Conservation (phyloP, 2,888 invertebrate species). For the Calliphora vomitoria region DNA sequence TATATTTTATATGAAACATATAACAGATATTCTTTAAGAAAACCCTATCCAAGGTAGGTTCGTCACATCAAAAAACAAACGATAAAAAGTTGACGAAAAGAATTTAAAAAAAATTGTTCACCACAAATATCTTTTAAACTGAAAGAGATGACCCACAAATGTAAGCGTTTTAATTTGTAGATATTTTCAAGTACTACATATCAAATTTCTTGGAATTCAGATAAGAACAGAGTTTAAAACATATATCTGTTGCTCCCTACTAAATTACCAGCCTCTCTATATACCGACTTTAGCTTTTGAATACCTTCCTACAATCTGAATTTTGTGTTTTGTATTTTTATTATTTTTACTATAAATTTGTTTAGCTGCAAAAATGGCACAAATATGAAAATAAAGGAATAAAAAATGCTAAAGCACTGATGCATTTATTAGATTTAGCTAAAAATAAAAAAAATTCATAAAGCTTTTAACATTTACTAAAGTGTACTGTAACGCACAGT, state of each 20-base stretch:
- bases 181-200: too few relatives aligned
- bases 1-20: too few relatives aligned
- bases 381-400: slow-evolving; percentile 38
- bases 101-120: too few relatives aligned
- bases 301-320: not conserved
- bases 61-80: too few relatives aligned
- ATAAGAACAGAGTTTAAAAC: too few relatives aligned
- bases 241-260: not conserved
- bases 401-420: slow-evolving; percentile 54
- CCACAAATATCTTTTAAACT: too few relatives aligned
- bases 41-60: too few relatives aligned
- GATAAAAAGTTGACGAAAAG: too few relatives aligned
- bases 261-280: not conserved
- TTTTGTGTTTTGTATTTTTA: not conserved
- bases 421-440: slow-evolving; percentile 66
- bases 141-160: too few relatives aligned
- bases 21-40: too few relatives aligned
- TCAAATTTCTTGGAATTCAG: too few relatives aligned
- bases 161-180: too few relatives aligned
- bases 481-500: slow-evolving; percentile 1
- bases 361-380: slow-evolving; percentile 40
- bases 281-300: not conserved
- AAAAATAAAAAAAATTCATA: slow-evolving; percentile 55
- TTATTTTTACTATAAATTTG: slow-evolving; percentile 28
- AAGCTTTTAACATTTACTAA: slow-evolving; percentile 54